Base-by-base conservation (phyloP, 2,888 invertebrate genomes). In the Halictus quadricinctus region DNA sequence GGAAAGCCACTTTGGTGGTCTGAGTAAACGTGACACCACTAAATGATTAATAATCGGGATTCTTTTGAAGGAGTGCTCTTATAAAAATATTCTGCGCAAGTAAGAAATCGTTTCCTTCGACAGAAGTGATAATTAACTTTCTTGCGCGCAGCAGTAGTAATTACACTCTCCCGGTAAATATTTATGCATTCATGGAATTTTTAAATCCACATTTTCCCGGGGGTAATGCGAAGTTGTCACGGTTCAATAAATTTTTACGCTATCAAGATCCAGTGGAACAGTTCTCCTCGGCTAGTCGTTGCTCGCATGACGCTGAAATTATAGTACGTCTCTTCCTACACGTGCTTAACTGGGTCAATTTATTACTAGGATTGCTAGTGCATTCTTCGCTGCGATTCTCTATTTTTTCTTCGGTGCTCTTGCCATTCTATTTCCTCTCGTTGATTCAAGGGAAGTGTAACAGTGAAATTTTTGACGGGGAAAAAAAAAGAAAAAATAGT, bases 281-380 rank as follows among this genome's bases (percentile, higher is more conserved):
- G 36, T 41, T 21, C 36, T 69, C 36, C 64, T 64, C 64, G 64
- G 15, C 64, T 15, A 15, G 64, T 2, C 48, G 72, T 25, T 41
- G 46, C 18, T 25, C 50, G 48, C 50, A 50, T 72, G 36, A 75
- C 76, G 76, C 15, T 76, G 41, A 60, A 64, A 74, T 74, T 72
- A 72, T 72, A 72, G 43, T 13, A 64, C 64, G 29, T 64, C 64
- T 64, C 64, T 64, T 64, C 64, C 64, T 29, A 64, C 64, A 64
- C 29, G 64, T 64, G 64, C 29, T 15, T 64, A 64, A 64, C 64
- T 64, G 29, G 64, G 64, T 64, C 64, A 64, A 64, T 64, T 64
- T 64, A 64, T 64, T 64, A 29, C 25, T 64, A 15, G 64, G 29
- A 29, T 29, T 64, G 64, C 64, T 29, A 5, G 7, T 29, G 29